Percentiles rank a stretch among this genome's conserved stretches.
These are phyloP conservation scores for Diabrotica virgifera DNA, from an alignment of 1,140 invertebrate genomes.

Conservation along the genomic window DNA sequence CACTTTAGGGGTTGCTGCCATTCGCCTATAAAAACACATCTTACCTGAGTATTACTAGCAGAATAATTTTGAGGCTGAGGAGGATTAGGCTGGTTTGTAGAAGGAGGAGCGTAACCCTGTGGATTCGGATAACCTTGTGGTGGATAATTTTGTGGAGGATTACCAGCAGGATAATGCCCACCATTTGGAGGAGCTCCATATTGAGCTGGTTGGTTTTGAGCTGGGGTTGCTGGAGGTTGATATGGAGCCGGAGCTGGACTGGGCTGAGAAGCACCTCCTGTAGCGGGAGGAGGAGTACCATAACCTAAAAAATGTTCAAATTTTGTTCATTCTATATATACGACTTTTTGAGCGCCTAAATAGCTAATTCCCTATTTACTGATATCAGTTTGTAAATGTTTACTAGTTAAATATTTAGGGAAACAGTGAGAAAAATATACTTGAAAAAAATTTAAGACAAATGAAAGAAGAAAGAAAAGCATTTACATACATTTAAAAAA, in stretches of 20 bases:
- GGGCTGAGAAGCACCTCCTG: not conserved
- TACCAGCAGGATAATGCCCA: slow-evolving; percentile 40
- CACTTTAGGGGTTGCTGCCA: no score
- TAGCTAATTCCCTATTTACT: no score
- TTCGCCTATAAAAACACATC: not conserved
- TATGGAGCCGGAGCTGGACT: slow-evolving; percentile 10
- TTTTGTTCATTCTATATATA: not conserved
- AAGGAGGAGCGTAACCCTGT: slow-evolving; percentile 31
- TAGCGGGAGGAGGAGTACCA: slow-evolving; percentile 13
- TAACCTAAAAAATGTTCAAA: slow-evolving; percentile 9
- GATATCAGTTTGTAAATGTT: no score
- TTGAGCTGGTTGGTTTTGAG: slow-evolving; percentile 36
- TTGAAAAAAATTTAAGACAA: no score
- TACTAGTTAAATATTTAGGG: no score
- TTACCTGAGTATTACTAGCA: slow-evolving; percentile 43
- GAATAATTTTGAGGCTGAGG: slow-evolving; percentile 44
- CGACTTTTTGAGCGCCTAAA: no score
- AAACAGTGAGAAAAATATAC: no score
- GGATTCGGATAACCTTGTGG: slow-evolving; percentile 42
- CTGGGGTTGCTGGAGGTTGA: not conserved
- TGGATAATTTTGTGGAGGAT: slow-evolving; percentile 50
- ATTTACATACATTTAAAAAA: no score
- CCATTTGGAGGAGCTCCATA: slow-evolving; percentile 22
- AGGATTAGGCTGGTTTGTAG: slow-evolving; percentile 33
- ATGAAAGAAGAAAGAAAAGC: no score